Conservation (phyloP, 2,113 vertebrate species). For the Pachycephala philippinensis region DNA sequence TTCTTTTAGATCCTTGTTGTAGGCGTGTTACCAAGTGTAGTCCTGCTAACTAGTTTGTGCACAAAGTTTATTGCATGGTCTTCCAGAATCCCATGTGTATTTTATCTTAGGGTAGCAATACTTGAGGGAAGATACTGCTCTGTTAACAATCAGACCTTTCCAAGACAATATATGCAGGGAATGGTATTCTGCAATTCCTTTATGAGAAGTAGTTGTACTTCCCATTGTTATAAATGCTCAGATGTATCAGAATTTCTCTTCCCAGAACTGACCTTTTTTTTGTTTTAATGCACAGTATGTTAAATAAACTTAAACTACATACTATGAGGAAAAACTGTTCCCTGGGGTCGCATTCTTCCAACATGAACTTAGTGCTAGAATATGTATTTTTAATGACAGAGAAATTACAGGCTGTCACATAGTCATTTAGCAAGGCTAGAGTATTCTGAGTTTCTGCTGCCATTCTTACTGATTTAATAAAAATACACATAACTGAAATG, state of each 20-base stretch:
- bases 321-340: not conserved
- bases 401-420: slow-evolving; percentile 52
- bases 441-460: slow-evolving; percentile 22
- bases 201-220: not conserved
- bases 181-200: not conserved
- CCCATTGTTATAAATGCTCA: not conserved
- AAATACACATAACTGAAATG: not conserved
- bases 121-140: not conserved
- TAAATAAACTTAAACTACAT: slow-evolving; percentile 2
- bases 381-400: slow-evolving; percentile 55
- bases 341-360: slow-evolving; percentile 7
- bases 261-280: not conserved
- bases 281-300: not conserved
- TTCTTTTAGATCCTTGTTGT: not conserved
- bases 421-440: slow-evolving; percentile 25
- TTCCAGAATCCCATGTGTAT: not conserved
- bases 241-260: not conserved
- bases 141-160: not conserved
- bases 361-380: slow-evolving; percentile 19
- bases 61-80: not conserved
- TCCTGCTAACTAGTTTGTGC: not conserved
- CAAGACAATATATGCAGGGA: not conserved
- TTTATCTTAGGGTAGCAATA: not conserved
- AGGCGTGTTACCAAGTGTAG: not conserved
- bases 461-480: not conserved